These are phyloP conservation scores for Tapirus terrestris DNA, from an alignment of 2,113 vertebrate genomes.

Conservation along the genomic window DNA sequence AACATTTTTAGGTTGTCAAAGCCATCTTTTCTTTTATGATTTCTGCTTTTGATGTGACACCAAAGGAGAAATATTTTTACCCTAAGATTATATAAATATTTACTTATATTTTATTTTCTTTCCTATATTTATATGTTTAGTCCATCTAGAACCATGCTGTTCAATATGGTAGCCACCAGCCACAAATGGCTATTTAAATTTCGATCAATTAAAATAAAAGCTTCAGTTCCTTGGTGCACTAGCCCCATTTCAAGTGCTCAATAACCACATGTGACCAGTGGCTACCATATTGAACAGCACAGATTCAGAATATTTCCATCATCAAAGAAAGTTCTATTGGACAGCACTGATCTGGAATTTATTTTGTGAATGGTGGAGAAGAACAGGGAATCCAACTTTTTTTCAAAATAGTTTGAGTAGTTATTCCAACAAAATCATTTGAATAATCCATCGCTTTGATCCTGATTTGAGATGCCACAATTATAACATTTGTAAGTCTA, in stretches of 20 bases:
- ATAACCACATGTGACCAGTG: neutral
- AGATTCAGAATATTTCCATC: neutral
- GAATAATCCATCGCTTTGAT: neutral
- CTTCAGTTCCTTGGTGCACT: neutral
- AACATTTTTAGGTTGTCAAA: neutral
- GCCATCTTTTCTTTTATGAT: neutral
- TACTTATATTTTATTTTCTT: constrained; percentile 14
- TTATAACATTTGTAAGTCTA: neutral
- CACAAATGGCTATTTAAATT: neutral
- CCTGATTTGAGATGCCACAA: neutral
- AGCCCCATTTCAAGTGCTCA: neutral
- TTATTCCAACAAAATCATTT: neutral
- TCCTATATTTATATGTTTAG: neutral
- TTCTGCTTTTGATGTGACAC: constrained; percentile 18
- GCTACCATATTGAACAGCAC: neutral
- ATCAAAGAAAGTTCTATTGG: neutral
- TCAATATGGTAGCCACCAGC: neutral
- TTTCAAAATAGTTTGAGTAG: neutral
- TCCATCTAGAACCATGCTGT: neutral
- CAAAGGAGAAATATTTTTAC: neutral
- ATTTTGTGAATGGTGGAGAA: neutral
- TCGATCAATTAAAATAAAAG: neutral
- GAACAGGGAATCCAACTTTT: neutral
- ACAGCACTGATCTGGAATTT: neutral
- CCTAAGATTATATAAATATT: neutral